Percentiles rank a stretch among this genome's conserved stretches.
phyloP scores from a whole-genome alignment of 2,888 invertebrate genomes.

The Cerceris ruficornis region DNA sequence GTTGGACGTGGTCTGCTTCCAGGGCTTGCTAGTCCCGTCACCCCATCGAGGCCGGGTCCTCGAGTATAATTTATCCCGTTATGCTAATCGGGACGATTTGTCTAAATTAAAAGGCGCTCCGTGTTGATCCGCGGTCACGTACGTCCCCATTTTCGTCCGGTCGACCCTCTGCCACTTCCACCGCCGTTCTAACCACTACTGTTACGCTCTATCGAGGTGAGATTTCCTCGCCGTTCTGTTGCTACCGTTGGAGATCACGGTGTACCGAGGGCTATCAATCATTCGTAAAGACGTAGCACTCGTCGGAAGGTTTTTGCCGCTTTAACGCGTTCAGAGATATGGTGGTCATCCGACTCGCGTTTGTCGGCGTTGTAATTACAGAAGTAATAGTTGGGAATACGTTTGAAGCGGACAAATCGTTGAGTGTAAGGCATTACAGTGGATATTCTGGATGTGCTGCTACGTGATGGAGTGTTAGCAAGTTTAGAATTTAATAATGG shows the following conservation, averaged over 20 bases:
- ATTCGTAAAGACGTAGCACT: not conserved
- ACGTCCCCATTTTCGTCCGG: slow-evolving; percentile 58
- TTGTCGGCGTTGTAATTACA: no score
- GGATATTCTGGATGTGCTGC: no score
- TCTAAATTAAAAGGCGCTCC: slow-evolving; percentile 81
- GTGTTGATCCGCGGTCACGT: slow-evolving; percentile 68
- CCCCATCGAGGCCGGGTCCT: slow-evolving; percentile 70
- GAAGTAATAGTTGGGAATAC: no score
- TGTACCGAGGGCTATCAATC: not conserved
- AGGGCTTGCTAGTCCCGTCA: slow-evolving; percentile 64
- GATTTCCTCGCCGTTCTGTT: not conserved
- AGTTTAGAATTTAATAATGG: no score
- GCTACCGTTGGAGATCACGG: not conserved
- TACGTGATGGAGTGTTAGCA: no score
- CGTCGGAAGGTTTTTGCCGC: no score
- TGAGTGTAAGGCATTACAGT: no score
- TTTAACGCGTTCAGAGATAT: no score
- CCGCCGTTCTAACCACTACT: slow-evolving; percentile 40
- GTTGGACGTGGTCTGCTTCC: slow-evolving; percentile 44
- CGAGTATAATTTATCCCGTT: slow-evolving; percentile 81
- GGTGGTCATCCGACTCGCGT: no score
- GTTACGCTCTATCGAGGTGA: slow-evolving; percentile 26
- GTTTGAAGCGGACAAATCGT: no score
- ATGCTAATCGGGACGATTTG: slow-evolving; percentile 82
- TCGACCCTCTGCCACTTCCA: slow-evolving; percentile 32